Conservation (phyloP, 2,797 vertebrate genomes). For the Spatula versicolor region DNA sequence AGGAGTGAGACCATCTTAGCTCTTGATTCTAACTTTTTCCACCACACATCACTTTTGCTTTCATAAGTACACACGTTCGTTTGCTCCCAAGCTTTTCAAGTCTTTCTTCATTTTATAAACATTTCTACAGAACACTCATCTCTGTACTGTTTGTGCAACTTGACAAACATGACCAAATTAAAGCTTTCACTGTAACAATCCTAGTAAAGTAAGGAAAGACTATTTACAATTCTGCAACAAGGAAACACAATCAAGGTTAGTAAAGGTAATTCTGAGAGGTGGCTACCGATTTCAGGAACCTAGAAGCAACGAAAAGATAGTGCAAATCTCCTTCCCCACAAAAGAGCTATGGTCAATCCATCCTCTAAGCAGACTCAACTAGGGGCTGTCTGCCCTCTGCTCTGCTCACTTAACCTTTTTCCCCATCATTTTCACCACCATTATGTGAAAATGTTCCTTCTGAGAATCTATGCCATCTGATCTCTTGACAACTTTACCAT, state of each 20-base stretch:
- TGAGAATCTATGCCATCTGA: neutral
- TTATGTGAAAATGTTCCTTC: neutral
- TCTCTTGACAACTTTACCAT: neutral
- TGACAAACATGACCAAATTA: constrained; percentile 29
- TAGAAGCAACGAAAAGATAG: neutral
- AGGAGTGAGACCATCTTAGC: neutral
- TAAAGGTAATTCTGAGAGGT: neutral
- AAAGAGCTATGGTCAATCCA: neutral
- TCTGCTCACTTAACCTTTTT: neutral
- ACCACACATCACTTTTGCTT: neutral
- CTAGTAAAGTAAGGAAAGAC: constrained; percentile 29
- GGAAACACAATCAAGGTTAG: constrained; percentile 22
- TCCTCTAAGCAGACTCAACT: neutral
- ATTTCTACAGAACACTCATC: constrained; percentile 19
- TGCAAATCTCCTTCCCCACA: neutral
- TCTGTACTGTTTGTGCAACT: constrained; percentile 13
- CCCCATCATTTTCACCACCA: neutral
- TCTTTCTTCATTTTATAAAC: constrained; percentile 45
- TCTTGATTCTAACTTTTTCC: constrained; percentile 20
- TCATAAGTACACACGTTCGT: constrained; percentile 26
- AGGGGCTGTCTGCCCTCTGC: neutral
- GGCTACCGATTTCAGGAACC: neutral
- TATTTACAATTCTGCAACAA: neutral
- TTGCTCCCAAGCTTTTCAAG: constrained; percentile 20
- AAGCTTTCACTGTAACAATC: constrained; percentile 23